Percentiles rank a stretch among this genome's conserved stretches.
These are phyloP conservation scores for Caenorhabditis afra DNA, from an alignment of 2,888 invertebrate species.

Conservation along the genomic window DNA sequence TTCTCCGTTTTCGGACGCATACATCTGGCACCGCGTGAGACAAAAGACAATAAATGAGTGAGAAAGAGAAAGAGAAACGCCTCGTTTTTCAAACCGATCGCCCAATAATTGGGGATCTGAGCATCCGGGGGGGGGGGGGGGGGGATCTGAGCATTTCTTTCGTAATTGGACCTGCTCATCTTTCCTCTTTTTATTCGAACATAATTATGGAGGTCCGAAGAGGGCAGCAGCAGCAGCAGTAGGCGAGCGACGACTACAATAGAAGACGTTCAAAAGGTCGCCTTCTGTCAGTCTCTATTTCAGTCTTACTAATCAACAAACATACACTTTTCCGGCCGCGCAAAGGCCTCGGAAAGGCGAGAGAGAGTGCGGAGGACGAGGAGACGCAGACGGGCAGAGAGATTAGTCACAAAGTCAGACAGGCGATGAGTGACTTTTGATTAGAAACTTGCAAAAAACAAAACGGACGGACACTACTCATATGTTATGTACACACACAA, in stretches of 20 bases:
- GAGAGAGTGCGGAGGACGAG: constrained; percentile 6
- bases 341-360: constrained; percentile 19
- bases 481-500: constrained; percentile 42
- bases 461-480: constrained; percentile 30
- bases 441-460: constrained; percentile 39
- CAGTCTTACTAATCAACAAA: constrained; percentile 48
- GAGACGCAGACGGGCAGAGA: constrained; percentile 18
- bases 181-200: constrained; percentile 13
- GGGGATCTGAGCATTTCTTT: not conserved
- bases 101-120: constrained; percentile 23
- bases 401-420: constrained; percentile 54
- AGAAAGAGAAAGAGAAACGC: not conserved
- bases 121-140: too few relatives aligned
- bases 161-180: constrained; percentile 22
- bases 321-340: constrained; percentile 30
- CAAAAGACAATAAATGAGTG: constrained; percentile 3
- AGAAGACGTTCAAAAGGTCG: constrained; percentile 9
- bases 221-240: not conserved
- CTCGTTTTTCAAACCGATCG: constrained; percentile 25
- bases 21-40: constrained; percentile 12
- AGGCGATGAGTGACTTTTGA: constrained; percentile 43
- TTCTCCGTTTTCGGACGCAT: constrained; percentile 27
- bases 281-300: constrained; percentile 12
- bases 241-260: not conserved
- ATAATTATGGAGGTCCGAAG: constrained; percentile 11